Evolutionary conservation across 2,888 invertebrate species (phyloP), one percentile per base, ranked within the genome.

Genomic region (Eristalinus aeneus): DNA sequence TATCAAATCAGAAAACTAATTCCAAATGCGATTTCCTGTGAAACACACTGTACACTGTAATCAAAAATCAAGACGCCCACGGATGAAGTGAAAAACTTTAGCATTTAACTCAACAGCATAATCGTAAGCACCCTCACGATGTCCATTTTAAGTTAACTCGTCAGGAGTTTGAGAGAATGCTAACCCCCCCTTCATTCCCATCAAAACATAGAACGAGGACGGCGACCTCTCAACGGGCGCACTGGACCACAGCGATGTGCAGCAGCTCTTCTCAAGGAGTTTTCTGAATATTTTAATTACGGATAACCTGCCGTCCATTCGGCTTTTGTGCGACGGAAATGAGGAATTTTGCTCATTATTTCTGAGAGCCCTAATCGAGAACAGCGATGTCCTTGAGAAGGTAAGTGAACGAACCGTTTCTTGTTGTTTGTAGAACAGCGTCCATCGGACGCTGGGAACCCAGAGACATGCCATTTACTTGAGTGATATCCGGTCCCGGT

Each of bases 261-360:
- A 90, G 79, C 89, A 90, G 68, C 88, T 92, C 88, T 90, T 90
- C 88, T 89, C 78, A 67, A 79, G 88, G 76, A 88, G 72, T 71
- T 89, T 89, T 90, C 88, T 91, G 89, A 91, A 90, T 89, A 90
- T 91, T 89, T 90, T 92, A 90, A 91, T 92, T 90, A 90, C 90
- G 88, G 91, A 91, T 89, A 90, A 91, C 90, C 91, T 91, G 89
- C 89, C 90, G 89, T 91, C 91, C 89, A 90, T 92, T 89, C 89
- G 91, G 89, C 89, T 90, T 88, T 89, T 92, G 76, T 91, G 90
- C 89, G 89, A 91, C 89, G 90, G 89, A 89, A 90, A 90, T 88
- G 89, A 90, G 65, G 90, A 90, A 88, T 90, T 90, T 89, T 89
- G 90, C 90, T 91, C 91, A 89, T 90, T 91, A 90, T 89, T 91